A percentile compares a stretch with the other conserved stretches of the same genome.
phyloP scores from a whole-genome alignment of 2,113 vertebrate genomes.

The Lepidothrix coronata region DNA sequence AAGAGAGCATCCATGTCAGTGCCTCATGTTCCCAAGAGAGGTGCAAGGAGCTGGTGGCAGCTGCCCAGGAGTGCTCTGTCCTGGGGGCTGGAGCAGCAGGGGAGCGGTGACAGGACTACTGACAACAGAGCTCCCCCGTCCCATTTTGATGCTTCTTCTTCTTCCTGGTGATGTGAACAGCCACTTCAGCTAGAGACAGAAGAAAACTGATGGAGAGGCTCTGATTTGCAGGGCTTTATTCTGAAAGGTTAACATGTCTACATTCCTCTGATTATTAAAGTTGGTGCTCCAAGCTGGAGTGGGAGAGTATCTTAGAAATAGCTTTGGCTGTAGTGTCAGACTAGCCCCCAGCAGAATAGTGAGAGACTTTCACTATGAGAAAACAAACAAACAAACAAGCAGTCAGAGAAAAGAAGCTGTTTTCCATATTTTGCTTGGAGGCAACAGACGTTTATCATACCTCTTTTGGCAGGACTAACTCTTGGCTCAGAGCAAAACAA shows the following conservation, averaged over 20 bases:
- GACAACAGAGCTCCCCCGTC: background rate
- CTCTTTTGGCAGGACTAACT: slow-evolving; percentile 43
- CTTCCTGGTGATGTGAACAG: background rate
- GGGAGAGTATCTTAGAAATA: background rate
- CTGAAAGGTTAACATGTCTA: background rate
- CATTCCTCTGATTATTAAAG: background rate
- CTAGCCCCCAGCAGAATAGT: background rate
- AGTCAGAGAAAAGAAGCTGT: slow-evolving; percentile 34
- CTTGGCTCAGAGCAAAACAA: slow-evolving; percentile 42
- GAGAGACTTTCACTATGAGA: slow-evolving; percentile 23
- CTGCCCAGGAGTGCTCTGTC: rapidly evolving
- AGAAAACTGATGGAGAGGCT: background rate
- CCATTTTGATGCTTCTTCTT: background rate
- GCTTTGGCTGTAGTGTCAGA: background rate
- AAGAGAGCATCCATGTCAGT: rapidly evolving
- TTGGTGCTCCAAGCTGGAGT: background rate
- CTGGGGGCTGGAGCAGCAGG: background rate
- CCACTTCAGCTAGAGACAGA: background rate
- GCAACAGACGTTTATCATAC: slow-evolving; percentile 40
- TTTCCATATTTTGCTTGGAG: slow-evolving; percentile 58
- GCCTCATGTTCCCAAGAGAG: rapidly evolving
- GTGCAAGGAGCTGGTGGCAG: background rate
- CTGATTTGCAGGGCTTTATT: background rate
- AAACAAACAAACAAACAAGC: slow-evolving; percentile 60
- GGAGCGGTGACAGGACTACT: background rate